Base-by-base conservation (phyloP, 2,888 invertebrate species). In the Drosophila barbarae region DNA sequence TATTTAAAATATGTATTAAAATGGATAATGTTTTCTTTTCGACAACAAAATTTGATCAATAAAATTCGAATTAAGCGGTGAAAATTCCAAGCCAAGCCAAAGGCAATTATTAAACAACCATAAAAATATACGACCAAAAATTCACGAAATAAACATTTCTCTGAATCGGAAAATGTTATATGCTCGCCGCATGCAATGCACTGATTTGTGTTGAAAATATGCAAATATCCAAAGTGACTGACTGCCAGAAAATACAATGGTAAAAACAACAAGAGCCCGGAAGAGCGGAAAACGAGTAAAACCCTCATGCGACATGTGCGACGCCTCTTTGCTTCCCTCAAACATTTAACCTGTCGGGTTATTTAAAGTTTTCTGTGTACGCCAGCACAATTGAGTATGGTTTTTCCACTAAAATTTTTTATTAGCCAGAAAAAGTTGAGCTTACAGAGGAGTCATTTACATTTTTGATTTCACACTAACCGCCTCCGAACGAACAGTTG, bases 201-300 rank as follows among this genome's bases (percentile, higher is more conserved):
- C 57, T 57, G 70, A 74, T 67, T 77, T 80, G 61, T 60, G 55
- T 42, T 35, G 21, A 52, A 72, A 74, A 70, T 72, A 77, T 80
- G 76, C 81, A 74, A 77, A 77, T 72, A 66, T 64, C 64, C 64
- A 39, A 67, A 68, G 63, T 54, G 32, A 32, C 55, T 46, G 41
- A 65, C 57, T 50, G 52, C 58, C 58, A 52, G 57, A 58, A 65
- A 60, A 32, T 47, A 38, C 50, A 46, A 50, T 64, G 54, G 51
- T 26, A 26, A 35, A 36, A 8, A 15, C 42, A 56, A 52, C 55
- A 38, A 21, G 30, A 38, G 30, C 12, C 36, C 30, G 58, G 35
- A 58, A 46, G 46, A 69, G 28, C 39, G 28, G 44, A 18, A 50
- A 26, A 28, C 44, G 34, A 32, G 15, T 5, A 44, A 21, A 49